Percentiles rank a stretch among this genome's conserved stretches.
phyloP scores from a whole-genome alignment of 2,797 vertebrate species.

The Oreochromis grahami region DNA sequence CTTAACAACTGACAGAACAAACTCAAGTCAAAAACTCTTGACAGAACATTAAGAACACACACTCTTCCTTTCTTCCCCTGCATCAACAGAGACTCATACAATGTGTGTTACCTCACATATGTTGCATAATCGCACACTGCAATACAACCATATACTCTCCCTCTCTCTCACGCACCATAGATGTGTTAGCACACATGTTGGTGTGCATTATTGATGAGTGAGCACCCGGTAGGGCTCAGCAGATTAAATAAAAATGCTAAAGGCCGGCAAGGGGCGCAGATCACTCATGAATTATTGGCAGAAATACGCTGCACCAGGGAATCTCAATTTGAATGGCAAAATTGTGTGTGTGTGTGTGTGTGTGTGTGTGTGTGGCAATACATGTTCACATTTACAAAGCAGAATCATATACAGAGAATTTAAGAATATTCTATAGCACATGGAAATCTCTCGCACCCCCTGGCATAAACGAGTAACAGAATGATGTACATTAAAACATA shows the following conservation, averaged over 20 bases:
- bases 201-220: slow-evolving; percentile 89
- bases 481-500: not conserved
- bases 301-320: slow-evolving; percentile 81
- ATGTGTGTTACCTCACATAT: slow-evolving; percentile 7
- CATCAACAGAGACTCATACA: not conserved
- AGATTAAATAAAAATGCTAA: slow-evolving; percentile 95
- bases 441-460: not conserved
- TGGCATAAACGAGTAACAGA: not conserved
- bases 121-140: not conserved
- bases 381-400: not conserved
- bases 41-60: not conserved
- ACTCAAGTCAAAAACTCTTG: not conserved
- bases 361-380: not conserved
- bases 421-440: not conserved
- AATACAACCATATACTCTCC: not conserved
- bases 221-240: slow-evolving; percentile 79
- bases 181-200: slow-evolving; percentile 94
- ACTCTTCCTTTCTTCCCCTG: not conserved
- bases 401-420: not conserved
- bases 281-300: slow-evolving; percentile 96
- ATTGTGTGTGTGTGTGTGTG: not conserved
- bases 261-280: slow-evolving; percentile 85
- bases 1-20: not conserved
- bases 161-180: slow-evolving; percentile 44
- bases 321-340: slow-evolving; percentile 78